These are phyloP conservation scores for Calypte anna DNA, from an alignment of 2,113 vertebrate species.

Conservation along the genomic window DNA sequence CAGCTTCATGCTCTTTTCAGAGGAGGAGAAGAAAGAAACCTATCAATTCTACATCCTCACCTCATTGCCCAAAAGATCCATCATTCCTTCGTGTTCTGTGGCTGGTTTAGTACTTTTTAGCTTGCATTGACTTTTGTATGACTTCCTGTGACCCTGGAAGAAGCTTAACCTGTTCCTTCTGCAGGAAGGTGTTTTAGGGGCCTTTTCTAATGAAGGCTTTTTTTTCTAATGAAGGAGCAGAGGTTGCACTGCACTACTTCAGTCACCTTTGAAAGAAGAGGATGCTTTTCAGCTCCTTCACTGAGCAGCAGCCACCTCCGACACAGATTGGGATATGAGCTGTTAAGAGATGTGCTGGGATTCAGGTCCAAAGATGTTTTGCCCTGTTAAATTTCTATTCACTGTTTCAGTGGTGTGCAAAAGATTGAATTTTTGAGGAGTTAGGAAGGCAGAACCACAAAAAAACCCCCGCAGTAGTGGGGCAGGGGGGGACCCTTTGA, in stretches of 20 bases:
- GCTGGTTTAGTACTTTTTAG: not conserved
- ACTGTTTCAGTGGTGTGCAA: rapidly evolving
- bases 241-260: not conserved
- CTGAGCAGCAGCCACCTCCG: not conserved
- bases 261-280: not conserved
- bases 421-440: not conserved
- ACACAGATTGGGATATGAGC: not conserved
- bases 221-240: not conserved
- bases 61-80: not conserved
- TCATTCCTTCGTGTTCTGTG: not conserved
- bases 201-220: not conserved
- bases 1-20: not conserved
- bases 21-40: not conserved
- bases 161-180: not conserved
- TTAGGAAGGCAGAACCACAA: not conserved
- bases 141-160: not conserved
- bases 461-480: not conserved
- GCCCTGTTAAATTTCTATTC: not conserved
- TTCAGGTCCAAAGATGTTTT: not conserved
- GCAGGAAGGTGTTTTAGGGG: not conserved
- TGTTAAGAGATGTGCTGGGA: not conserved
- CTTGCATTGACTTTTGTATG: not conserved
- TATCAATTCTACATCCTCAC: not conserved
- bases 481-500: not conserved
- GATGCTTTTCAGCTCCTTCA: not conserved